These are phyloP conservation scores for Alligator mississippiensis DNA, from an alignment of 2,113 vertebrate genomes.

Conservation along the genomic window DNA sequence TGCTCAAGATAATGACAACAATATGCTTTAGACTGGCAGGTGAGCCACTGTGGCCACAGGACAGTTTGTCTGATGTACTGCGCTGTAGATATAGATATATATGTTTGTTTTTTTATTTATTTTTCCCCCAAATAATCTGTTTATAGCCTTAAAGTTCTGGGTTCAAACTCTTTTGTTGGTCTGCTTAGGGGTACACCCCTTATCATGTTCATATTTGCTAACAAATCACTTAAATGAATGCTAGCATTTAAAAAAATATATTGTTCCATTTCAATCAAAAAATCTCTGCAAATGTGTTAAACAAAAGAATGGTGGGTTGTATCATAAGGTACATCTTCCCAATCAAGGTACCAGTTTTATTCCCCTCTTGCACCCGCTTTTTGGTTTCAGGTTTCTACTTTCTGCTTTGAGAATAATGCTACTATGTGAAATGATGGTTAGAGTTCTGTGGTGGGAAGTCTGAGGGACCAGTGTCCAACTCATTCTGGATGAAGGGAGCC, in stretches of 20 bases:
- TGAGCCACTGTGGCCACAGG: too few relatives aligned
- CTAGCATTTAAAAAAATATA: background rate
- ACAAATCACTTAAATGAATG: background rate
- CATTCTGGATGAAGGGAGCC: too few relatives aligned
- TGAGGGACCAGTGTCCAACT: too few relatives aligned
- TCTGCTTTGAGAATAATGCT: background rate
- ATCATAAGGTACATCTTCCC: background rate
- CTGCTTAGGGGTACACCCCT: background rate
- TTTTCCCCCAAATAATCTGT: too few relatives aligned
- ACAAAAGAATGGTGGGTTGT: background rate
- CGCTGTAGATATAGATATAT: too few relatives aligned
- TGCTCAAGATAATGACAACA: too few relatives aligned
- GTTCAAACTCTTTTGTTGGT: background rate
- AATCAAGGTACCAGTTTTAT: background rate
- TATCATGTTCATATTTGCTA: background rate
- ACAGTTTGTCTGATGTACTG: too few relatives aligned
- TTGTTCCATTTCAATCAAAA: background rate
- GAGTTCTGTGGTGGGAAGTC: too few relatives aligned
- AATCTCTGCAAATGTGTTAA: background rate
- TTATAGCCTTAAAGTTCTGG: background rate
- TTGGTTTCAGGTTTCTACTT: background rate
- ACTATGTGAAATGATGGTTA: too few relatives aligned
- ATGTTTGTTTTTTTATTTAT: too few relatives aligned
- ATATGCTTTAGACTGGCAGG: too few relatives aligned
- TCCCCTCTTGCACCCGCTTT: background rate